Base-by-base conservation (phyloP, 2,113 vertebrate species). In the Pipra filicauda region DNA sequence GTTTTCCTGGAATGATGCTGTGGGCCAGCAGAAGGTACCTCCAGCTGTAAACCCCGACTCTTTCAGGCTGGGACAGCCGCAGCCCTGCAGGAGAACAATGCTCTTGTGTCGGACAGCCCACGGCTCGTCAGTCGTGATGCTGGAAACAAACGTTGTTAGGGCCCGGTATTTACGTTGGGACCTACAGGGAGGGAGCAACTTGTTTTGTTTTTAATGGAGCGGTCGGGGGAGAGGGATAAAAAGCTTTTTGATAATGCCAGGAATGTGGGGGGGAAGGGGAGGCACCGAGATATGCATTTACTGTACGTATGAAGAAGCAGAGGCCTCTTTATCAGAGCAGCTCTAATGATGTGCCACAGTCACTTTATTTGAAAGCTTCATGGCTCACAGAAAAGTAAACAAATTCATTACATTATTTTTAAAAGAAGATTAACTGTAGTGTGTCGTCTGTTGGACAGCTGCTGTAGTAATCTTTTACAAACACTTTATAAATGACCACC, bases 291-390 rank as follows among this genome's bases (percentile, higher is more conserved):
- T 82, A 67, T 0, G 44, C 72, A 26, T 93, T 89, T 92, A 95
- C 89, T 96, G 92, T 90, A 89, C 85, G 78, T 79, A 74, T 26
- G 85, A 35, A 75, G 82, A 55, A 83, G 92, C 88, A 67, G 95
- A 95, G 93, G 82, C 64, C 91, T 88, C 85, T 95, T 95, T 96
- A 94, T 96, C 97, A 85, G 91, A 23, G 59, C 4, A 9, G 30
- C 89, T 87, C 72, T 96, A 96, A 91, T 95, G 96, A 95, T 94
- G 88, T 94, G 96, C 85, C 74, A 46, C 89, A 76, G 94, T 89
- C 88, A 44, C 91, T 97, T 95, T 95, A 97, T 96, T 97, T 96
- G 93, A 96, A 97, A 93, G 95, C 89, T 95, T 89, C 91, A 31
- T 89, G 85, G 92, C 83, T 95, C 77, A 49, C 75, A 78, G 87